phyloP scores from a whole-genome alignment of 2,797 vertebrate species.

The Scleropages formosus region DNA sequence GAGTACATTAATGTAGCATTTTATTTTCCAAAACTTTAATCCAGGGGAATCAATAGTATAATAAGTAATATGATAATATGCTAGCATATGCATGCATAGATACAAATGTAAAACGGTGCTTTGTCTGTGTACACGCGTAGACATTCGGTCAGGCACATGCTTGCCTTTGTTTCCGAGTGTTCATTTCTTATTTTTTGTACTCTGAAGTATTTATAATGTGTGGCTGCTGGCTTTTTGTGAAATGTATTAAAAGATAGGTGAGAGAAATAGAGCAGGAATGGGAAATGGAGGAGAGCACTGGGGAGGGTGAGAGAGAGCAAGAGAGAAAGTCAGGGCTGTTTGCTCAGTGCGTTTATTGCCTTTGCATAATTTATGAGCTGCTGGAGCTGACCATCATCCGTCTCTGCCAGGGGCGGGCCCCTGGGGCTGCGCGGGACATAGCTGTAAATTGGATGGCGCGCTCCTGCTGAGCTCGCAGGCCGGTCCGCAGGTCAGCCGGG shows the following conservation, averaged over 20 bases:
- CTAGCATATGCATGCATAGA: slow-evolving; percentile 38
- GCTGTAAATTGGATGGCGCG: slow-evolving; percentile 90
- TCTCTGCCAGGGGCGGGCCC: slow-evolving; percentile 84
- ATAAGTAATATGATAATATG: no score
- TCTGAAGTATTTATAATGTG: slow-evolving; percentile 48
- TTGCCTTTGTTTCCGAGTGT: no score
- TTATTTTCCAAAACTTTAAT: slow-evolving; percentile 44
- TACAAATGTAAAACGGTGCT: background rate
- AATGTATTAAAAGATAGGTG: slow-evolving; percentile 62
- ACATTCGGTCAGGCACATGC: slow-evolving; percentile 25
- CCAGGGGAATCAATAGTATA: slow-evolving; percentile 27
- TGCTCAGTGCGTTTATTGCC: slow-evolving; percentile 89
- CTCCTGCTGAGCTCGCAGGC: slow-evolving; percentile 83
- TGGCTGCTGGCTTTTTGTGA: slow-evolving; percentile 58
- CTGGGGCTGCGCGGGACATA: slow-evolving; percentile 79
- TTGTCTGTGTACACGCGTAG: background rate
- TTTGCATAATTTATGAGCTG: slow-evolving; percentile 95
- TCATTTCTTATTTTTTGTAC: background rate
- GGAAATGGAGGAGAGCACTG: slow-evolving; percentile 31
- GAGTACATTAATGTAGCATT: slow-evolving; percentile 31
- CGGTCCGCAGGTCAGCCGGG: slow-evolving; percentile 70
- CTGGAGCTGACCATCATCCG: slow-evolving; percentile 81
- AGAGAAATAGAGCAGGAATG: slow-evolving; percentile 40
- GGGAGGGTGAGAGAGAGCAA: slow-evolving; percentile 23
- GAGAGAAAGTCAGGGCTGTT: slow-evolving; percentile 72